Evolutionary conservation across 2,888 invertebrate species (phyloP).

Genomic region (Bellardia bayeri): DNA sequence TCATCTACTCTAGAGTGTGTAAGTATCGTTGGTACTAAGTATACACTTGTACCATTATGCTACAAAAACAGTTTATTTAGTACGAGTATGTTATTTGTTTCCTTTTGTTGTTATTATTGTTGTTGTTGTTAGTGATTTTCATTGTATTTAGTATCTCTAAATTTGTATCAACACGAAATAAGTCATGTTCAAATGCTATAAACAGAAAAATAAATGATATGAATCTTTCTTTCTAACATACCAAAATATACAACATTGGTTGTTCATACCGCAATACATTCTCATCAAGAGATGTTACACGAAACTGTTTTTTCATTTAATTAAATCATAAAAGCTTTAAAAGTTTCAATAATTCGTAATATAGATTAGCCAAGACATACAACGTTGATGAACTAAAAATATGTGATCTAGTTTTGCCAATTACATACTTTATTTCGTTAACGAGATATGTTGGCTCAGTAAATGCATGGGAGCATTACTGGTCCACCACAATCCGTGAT

Average conservation of each 20-base stretch:
- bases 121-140: constrained; percentile 20
- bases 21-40: not conserved
- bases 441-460: too few species aligned
- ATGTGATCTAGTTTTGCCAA: too few species aligned
- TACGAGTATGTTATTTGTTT: constrained; percentile 8
- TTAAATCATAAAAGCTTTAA: not conserved
- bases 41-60: not conserved
- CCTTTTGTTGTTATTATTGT: not conserved
- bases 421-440: too few species aligned
- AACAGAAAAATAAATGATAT: constrained; percentile 47
- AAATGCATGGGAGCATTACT: too few species aligned
- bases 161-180: constrained; percentile 63
- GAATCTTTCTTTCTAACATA: constrained; percentile 42
- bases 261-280: not conserved
- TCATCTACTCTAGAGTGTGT: not conserved
- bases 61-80: constrained; percentile 39
- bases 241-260: constrained; percentile 9
- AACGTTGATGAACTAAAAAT: too few species aligned
- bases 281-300: not conserved
- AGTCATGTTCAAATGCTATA: constrained; percentile 60
- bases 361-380: too few species aligned
- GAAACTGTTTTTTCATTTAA: not conserved
- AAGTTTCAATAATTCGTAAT: not conserved
- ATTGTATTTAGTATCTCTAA: constrained; percentile 49
- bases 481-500: too few species aligned